phyloP scores from a whole-genome alignment of 2,888 invertebrate species.

The Aleiodes alternator region DNA sequence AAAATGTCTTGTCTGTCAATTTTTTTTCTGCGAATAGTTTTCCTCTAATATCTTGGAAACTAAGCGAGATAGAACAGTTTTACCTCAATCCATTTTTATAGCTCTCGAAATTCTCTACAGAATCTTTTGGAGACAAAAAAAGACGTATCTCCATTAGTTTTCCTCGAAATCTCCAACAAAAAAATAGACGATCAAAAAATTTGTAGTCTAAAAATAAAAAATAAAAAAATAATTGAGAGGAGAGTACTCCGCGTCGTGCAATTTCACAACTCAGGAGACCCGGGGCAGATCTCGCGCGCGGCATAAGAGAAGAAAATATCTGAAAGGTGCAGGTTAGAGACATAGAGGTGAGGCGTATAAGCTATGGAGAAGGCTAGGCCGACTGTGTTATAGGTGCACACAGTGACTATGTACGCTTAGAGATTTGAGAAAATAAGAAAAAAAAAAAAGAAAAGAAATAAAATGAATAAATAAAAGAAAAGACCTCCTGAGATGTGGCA shows the following conservation, averaged over 20 bases:
- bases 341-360: constrained; percentile 61
- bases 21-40: too few relatives aligned
- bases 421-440: constrained; percentile 23
- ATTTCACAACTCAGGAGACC: constrained; percentile 62
- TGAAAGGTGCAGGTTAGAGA: constrained; percentile 69
- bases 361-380: constrained; percentile 60
- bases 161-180: too few relatives aligned
- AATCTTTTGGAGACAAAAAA: too few relatives aligned
- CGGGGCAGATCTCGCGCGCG: constrained; percentile 50
- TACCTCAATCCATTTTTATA: too few relatives aligned
- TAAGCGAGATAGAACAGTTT: too few relatives aligned
- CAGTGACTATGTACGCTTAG: neutral
- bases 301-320: constrained; percentile 64
- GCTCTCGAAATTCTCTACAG: too few relatives aligned
- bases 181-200: too few relatives aligned
- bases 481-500: constrained; percentile 36
- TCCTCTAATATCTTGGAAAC: too few relatives aligned
- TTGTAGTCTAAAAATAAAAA: constrained; percentile 38
- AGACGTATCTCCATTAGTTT: too few relatives aligned
- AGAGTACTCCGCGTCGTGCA: constrained; percentile 43
- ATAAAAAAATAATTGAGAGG: constrained; percentile 36
- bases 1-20: too few relatives aligned
- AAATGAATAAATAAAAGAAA: constrained; percentile 7
- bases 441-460: constrained; percentile 33
- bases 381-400: constrained; percentile 43